Conservation (phyloP, 2,888 invertebrate species). For the Drosophila yooni region DNA sequence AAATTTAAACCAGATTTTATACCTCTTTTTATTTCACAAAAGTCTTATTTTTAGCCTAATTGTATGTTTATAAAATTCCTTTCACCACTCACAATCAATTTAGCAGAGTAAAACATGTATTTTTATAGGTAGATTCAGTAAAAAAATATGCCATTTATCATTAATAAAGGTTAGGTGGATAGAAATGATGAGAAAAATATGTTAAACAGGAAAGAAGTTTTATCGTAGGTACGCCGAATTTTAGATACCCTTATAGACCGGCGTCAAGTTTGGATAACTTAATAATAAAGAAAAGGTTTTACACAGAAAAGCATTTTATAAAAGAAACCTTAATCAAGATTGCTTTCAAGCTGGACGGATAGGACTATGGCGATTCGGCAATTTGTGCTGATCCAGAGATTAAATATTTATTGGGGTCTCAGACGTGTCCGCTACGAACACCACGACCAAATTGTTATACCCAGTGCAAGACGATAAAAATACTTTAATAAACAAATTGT, state of each 20-base stretch:
- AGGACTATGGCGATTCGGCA: background rate
- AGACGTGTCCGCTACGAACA: background rate
- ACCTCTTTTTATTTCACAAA: background rate
- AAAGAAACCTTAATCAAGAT: background rate
- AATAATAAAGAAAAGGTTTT: too few relatives aligned
- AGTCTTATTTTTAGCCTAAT: background rate
- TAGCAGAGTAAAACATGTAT: background rate
- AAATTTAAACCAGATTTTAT: background rate
- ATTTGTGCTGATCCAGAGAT: background rate
- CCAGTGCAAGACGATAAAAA: background rate
- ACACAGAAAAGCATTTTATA: too few relatives aligned
- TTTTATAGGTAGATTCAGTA: background rate
- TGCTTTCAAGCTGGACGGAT: too few relatives aligned
- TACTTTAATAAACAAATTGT: background rate
- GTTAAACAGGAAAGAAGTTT: background rate
- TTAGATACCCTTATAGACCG: background rate
- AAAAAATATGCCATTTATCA: slow-evolving; percentile 1
- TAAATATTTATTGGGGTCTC: background rate
- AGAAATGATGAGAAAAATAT: background rate
- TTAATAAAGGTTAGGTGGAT: background rate
- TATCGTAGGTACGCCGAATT: background rate
- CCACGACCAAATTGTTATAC: background rate
- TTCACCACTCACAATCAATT: background rate
- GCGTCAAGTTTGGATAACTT: too few relatives aligned
- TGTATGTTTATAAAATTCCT: background rate